Percentiles rank a stretch among this genome's conserved stretches.
These are phyloP conservation scores for Seira musarum DNA, from an alignment of 2,888 invertebrate species.

Conservation along the genomic window DNA sequence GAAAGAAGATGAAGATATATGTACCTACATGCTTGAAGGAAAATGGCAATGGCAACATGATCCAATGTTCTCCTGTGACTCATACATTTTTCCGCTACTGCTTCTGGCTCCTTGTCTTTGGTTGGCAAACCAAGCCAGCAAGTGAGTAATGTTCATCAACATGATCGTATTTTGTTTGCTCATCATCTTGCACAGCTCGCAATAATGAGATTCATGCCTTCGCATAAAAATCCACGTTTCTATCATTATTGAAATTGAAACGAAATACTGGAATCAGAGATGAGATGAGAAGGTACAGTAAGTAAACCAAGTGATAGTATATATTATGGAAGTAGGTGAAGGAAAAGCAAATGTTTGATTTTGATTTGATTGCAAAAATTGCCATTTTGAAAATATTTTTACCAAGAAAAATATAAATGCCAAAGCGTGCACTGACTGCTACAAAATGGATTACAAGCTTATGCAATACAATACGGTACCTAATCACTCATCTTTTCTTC, in stretches of 20 bases:
- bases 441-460: no score
- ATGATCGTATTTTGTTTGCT: neutral
- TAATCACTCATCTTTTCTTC: no score
- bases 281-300: neutral
- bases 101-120: no score
- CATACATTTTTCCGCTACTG: neutral
- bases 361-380: no score
- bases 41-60: conserved; percentile 5
- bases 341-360: no score
- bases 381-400: no score
- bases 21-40: neutral
- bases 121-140: neutral
- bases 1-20: neutral
- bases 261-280: neutral
- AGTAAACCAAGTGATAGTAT: no score
- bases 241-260: neutral
- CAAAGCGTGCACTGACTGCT: no score
- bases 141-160: neutral
- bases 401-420: no score
- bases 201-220: conserved; percentile 4
- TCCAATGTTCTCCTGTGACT: neutral
- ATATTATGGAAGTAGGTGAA: no score
- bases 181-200: conserved; percentile 1
- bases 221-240: neutral
- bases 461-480: no score